Evolutionary conservation across 2,797 vertebrate species (phyloP), one percentile per base, ranked within the genome.

Genomic region (Clarias laeviceps): DNA sequence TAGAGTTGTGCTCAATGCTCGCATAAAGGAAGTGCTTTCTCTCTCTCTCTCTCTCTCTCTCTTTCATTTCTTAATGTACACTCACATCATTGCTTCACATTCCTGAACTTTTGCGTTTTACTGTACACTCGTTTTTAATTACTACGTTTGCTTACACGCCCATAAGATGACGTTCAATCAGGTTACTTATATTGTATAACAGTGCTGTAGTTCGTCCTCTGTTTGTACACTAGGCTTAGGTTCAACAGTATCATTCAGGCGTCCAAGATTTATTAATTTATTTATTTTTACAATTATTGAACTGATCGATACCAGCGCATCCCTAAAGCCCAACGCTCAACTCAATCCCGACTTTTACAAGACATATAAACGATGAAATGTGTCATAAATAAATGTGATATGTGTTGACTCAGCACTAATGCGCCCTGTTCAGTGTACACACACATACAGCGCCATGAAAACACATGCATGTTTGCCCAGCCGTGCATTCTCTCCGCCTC

Each of bases 381-480:
- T 54, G 24, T 54, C n/a, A 7, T 24, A 24, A 24, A 24, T 15
- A 72, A 6, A 73, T 57, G 29, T 0, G 45, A 18, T 20, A 11
- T 1, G 18, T 14, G 54, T 76, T 24, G 56, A 59, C 74, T 32
- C 29, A 5, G 27, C 9, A 12, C 29, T 77, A 4, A 61, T 34
- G 29, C 56, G 24, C 2, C 0, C 24, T 54, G 18, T 78, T 24
- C 27, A 32, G 6, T 5, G 11, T 3, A 56, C n/a, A 50, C 37
- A 50, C 69, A 45, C 69, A 45, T 20, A 14, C 22, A 40, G 34
- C 22, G 34, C 22, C n/a, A 69, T 73, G 78, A 79, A 40, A 70
- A 70, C 37, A 40, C 72, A 66, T 78, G 79, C 54, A 45, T 82
- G 78, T 84, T 70, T 84, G 57, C 61, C 27, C 65, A 50, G 59